Percentiles rank a stretch among this genome's conserved stretches.
Conservation (phyloP, 2,888 invertebrate species). For the Drosophila helvetica region DNA sequence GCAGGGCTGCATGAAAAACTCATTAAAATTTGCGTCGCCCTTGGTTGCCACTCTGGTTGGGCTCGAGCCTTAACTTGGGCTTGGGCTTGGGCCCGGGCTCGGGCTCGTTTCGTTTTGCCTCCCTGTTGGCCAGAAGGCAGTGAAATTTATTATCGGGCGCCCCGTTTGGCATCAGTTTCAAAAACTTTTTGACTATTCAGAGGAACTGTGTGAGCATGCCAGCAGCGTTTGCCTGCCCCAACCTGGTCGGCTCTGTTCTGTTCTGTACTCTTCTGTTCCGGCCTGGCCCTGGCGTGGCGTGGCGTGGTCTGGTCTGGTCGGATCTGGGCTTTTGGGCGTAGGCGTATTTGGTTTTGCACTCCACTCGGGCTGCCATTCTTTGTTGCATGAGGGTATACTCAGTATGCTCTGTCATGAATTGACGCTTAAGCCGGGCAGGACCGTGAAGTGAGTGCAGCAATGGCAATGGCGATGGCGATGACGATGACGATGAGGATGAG, state of each 20-base stretch:
- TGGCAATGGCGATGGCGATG: conserved; percentile 13
- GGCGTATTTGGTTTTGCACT: conserved; percentile 85
- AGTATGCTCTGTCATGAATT: conserved; percentile 58
- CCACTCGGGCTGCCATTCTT: conserved; percentile 24
- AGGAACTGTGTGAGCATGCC: conserved; percentile 36
- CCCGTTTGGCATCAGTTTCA: conserved; percentile 76
- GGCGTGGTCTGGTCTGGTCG: neutral
- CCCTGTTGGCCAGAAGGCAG: conserved; percentile 44
- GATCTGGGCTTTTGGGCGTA: conserved; percentile 1
- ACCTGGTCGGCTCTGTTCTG: neutral
- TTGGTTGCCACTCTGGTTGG: conserved; percentile 35
- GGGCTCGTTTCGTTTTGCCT: neutral
- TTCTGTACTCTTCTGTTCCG: conserved; percentile 10
- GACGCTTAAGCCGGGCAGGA: conserved; percentile 46
- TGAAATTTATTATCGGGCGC: conserved; percentile 76
- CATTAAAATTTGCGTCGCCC: conserved; percentile 74
- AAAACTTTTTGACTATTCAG: conserved; percentile 75
- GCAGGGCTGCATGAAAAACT: conserved; percentile 72
- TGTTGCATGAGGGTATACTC: neutral
- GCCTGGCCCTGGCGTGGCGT: neutral
- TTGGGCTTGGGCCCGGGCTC: neutral
- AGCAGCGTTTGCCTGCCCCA: conserved; percentile 18
- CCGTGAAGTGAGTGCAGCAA: conserved; percentile 35
- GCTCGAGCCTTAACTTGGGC: conserved; percentile 5
- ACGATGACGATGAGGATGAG: conserved; percentile 4